A percentile compares a stretch with the other conserved stretches of the same genome.
These are phyloP conservation scores for Enteromius treurensis DNA, from an alignment of 2,797 vertebrate genomes.

Conservation along the genomic window DNA sequence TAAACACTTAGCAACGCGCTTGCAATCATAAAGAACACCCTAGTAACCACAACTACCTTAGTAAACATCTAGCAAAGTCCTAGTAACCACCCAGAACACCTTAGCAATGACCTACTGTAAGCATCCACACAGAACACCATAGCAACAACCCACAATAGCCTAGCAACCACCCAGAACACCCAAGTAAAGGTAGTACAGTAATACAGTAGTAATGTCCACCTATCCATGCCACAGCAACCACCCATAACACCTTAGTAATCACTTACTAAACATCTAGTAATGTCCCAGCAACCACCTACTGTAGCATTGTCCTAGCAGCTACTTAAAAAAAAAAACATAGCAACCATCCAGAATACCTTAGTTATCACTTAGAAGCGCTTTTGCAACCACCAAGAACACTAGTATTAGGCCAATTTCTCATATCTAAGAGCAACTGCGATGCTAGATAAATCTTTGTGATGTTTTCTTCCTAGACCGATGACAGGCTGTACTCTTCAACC, in stretches of 20 bases:
- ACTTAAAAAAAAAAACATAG: neutral
- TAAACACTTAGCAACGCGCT: neutral
- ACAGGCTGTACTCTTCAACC: constrained; percentile 1
- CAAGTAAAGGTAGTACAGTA: neutral
- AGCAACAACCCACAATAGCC: no score
- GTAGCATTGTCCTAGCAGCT: neutral
- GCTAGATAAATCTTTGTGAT: neutral
- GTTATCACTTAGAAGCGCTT: neutral
- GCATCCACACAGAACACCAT: neutral
- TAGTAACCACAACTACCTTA: neutral
- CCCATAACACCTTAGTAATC: neutral
- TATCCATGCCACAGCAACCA: neutral
- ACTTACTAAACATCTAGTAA: no score
- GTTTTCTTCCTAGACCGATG: neutral
- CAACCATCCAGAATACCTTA: neutral
- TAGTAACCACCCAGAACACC: neutral
- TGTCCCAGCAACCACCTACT: neutral
- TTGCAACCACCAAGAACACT: neutral
- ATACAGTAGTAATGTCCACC: neutral
- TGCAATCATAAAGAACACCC: neutral
- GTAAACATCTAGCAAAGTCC: neutral
- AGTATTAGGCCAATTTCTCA: neutral
- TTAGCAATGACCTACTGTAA: neutral
- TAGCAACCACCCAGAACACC: neutral
- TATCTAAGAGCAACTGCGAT: neutral